These are phyloP conservation scores for Formica selysi DNA, from an alignment of 1,140 invertebrate genomes.

Conservation along the genomic window DNA sequence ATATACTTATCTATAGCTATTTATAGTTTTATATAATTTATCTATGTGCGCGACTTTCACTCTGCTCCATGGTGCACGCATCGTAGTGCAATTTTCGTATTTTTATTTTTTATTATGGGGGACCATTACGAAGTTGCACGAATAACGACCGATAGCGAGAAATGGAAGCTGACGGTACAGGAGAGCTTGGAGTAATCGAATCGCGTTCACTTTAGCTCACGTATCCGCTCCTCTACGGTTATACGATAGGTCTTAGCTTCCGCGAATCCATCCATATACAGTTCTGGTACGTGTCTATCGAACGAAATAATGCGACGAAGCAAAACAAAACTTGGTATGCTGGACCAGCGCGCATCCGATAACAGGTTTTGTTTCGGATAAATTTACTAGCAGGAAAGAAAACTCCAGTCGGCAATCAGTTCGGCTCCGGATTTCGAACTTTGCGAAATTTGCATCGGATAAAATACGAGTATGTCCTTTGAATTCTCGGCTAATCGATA, in stretches of 20 bases:
- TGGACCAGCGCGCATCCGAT: constrained; percentile 34
- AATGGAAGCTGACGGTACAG: constrained; percentile 39
- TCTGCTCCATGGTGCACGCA: background rate
- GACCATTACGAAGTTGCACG: constrained; percentile 40
- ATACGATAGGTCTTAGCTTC: constrained; percentile 68
- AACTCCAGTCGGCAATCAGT: background rate
- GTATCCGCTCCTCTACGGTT: constrained; percentile 52
- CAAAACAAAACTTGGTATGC: constrained; percentile 48
- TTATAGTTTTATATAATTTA: background rate
- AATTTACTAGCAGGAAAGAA: constrained; percentile 43
- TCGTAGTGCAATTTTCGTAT: background rate
- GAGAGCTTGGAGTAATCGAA: constrained; percentile 64
- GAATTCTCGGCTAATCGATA: background rate
- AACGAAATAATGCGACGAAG: constrained; percentile 48
- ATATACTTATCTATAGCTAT: background rate
- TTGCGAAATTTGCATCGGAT: background rate
- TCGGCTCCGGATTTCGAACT: background rate
- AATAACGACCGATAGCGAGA: constrained; percentile 34
- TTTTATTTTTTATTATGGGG: constrained; percentile 49
- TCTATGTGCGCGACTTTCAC: background rate
- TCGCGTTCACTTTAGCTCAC: constrained; percentile 45
- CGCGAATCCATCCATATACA: constrained; percentile 51
- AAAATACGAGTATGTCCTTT: background rate
- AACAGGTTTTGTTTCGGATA: constrained; percentile 50
- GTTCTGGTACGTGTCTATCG: constrained; percentile 46